Conservation (phyloP, 2,113 vertebrate genomes). For the Piprites chloris region DNA sequence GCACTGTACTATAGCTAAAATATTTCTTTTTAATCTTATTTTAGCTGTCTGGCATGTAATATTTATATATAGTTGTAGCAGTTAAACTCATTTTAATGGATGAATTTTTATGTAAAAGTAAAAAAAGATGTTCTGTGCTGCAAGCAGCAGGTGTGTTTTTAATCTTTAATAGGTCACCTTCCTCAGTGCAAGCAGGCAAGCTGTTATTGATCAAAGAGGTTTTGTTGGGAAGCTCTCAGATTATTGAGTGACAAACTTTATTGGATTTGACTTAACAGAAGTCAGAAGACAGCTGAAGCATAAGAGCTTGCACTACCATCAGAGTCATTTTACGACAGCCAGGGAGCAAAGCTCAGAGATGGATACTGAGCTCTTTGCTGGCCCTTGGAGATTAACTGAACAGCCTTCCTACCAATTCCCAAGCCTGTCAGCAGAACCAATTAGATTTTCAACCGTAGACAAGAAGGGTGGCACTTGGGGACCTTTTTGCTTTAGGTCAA, state of each 20-base stretch:
- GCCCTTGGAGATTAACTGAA: conserved; percentile 87
- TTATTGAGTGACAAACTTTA: conserved; percentile 87
- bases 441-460: conserved; percentile 88
- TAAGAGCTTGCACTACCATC: conserved; percentile 80
- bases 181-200: conserved; percentile 80
- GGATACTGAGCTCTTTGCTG: conserved; percentile 86
- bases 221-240: conserved; percentile 81
- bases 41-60: conserved; percentile 62
- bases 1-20: conserved; percentile 17
- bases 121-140: conserved; percentile 71
- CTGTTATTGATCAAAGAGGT: conserved; percentile 87
- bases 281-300: conserved; percentile 83
- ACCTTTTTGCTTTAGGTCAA: conserved; percentile 85
- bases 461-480: conserved; percentile 86
- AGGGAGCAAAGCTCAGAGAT: conserved; percentile 83
- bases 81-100: conserved; percentile 73
- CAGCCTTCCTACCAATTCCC: conserved; percentile 85
- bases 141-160: conserved; percentile 82
- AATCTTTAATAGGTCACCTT: conserved; percentile 87
- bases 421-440: conserved; percentile 89
- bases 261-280: conserved; percentile 86
- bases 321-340: conserved; percentile 83
- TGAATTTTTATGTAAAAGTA: conserved; percentile 73
- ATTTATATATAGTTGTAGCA: conserved; percentile 64
- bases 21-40: conserved; percentile 59